Evolutionary conservation across 2,113 vertebrate species (phyloP).

Genomic region (Meriones unguiculatus): DNA sequence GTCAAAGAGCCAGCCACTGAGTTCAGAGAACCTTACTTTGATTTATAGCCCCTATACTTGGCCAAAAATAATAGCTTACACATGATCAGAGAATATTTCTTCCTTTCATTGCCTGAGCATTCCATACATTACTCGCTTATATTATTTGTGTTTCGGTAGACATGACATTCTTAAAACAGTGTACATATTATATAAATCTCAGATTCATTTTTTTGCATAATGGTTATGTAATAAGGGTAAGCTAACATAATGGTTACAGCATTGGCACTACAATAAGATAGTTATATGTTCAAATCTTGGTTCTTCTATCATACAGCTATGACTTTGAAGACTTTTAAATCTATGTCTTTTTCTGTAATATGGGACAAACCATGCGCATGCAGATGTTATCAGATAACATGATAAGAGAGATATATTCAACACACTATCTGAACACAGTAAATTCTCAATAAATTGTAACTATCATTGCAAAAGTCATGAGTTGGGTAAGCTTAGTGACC

Average conservation of each 20-base stretch:
- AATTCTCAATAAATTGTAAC: constrained; percentile 32
- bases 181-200: neutral
- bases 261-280: neutral
- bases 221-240: neutral
- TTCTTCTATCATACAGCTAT: neutral
- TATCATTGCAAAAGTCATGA: constrained; percentile 14
- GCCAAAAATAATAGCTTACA: neutral
- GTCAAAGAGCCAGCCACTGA: too few species aligned
- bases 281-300: neutral
- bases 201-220: neutral
- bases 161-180: neutral
- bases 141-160: neutral
- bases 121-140: neutral
- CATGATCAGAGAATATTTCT: neutral
- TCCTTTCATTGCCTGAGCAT: neutral
- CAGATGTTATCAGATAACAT: neutral
- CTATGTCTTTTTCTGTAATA: constrained; percentile 14
- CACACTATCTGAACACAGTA: neutral
- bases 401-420: neutral
- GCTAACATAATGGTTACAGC: neutral
- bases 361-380: neutral
- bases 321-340: neutral
- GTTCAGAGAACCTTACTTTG: constrained; percentile 38
- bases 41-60: neutral
- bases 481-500: neutral